phyloP scores from a whole-genome alignment of 1,140 invertebrate species.

The Pachypsylla venusta region DNA sequence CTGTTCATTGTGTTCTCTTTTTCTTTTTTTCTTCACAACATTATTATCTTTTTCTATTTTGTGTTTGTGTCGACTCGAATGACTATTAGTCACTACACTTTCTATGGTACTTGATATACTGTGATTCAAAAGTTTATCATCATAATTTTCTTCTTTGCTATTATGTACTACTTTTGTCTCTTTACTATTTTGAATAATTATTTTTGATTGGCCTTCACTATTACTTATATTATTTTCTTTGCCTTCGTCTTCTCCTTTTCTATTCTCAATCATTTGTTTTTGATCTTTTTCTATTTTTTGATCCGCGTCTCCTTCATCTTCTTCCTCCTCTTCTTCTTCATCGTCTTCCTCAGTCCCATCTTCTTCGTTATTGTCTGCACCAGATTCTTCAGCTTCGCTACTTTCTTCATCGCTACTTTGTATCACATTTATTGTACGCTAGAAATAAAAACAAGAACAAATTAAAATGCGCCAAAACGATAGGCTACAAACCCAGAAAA shows the following conservation, averaged over 20 bases:
- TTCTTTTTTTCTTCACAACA: constrained; percentile 28
- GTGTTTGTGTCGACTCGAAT: not conserved
- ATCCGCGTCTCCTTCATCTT: no score
- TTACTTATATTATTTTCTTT: no score
- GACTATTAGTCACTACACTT: not conserved
- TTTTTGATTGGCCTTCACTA: no score
- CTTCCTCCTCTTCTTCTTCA: constrained; percentile 10
- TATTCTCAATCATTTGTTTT: not conserved
- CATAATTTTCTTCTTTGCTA: no score
- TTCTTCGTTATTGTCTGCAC: constrained; percentile 8
- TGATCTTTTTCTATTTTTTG: constrained; percentile 18
- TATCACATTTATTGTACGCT: not conserved
- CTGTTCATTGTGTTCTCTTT: constrained; percentile 24
- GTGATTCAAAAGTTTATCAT: no score
- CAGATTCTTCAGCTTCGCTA: constrained; percentile 12
- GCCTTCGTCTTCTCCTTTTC: not conserved
- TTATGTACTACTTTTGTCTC: no score
- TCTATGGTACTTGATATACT: not conserved
- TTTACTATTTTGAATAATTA: no score
- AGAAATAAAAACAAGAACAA: not conserved
- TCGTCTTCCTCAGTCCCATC: constrained; percentile 14
- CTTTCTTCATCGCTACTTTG: constrained; percentile 13
- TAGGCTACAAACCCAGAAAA: no score
- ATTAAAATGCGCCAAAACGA: no score
- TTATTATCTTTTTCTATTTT: constrained; percentile 12